Conservation (phyloP, 1,140 invertebrate genomes). For the Coptotermes formosanus region DNA sequence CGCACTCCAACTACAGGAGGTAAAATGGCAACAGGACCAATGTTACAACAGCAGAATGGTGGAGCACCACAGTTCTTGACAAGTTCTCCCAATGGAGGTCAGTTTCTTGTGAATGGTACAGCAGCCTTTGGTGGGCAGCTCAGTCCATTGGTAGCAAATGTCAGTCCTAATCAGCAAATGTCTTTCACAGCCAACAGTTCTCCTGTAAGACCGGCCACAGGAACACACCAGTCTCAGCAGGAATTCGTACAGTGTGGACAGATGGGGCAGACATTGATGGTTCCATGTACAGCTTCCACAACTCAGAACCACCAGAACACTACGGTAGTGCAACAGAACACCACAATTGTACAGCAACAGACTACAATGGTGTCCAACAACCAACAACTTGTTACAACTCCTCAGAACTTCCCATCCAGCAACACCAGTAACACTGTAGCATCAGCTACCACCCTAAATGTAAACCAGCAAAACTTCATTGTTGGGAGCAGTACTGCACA, state of each 20-base stretch:
- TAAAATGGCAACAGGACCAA: slow-evolving; percentile 54
- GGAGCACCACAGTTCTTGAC: slow-evolving; percentile 42
- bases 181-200: slow-evolving; percentile 57
- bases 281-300: slow-evolving; percentile 63
- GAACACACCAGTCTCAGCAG: slow-evolving; percentile 41
- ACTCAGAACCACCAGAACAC: slow-evolving; percentile 66
- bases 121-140: slow-evolving; percentile 67
- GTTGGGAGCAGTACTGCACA: slow-evolving; percentile 39
- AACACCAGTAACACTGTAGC: slow-evolving; percentile 26
- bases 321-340: slow-evolving; percentile 70
- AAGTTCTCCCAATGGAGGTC: slow-evolving; percentile 50
- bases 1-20: slow-evolving; percentile 66
- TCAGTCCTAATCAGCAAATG: slow-evolving; percentile 68
- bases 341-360: slow-evolving; percentile 64
- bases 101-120: slow-evolving; percentile 67
- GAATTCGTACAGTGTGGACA: slow-evolving; percentile 67
- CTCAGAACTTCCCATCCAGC: slow-evolving; percentile 26
- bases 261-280: slow-evolving; percentile 73
- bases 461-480: slow-evolving; percentile 44
- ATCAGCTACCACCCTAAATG: slow-evolving; percentile 40
- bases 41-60: slow-evolving; percentile 65
- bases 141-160: slow-evolving; percentile 71
- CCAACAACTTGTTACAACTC: slow-evolving; percentile 47
- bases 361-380: slow-evolving; percentile 72
- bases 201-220: slow-evolving; percentile 52